Evolutionary conservation across 1,140 invertebrate species (phyloP).

Genomic region (Trypoxylus dichotomus): DNA sequence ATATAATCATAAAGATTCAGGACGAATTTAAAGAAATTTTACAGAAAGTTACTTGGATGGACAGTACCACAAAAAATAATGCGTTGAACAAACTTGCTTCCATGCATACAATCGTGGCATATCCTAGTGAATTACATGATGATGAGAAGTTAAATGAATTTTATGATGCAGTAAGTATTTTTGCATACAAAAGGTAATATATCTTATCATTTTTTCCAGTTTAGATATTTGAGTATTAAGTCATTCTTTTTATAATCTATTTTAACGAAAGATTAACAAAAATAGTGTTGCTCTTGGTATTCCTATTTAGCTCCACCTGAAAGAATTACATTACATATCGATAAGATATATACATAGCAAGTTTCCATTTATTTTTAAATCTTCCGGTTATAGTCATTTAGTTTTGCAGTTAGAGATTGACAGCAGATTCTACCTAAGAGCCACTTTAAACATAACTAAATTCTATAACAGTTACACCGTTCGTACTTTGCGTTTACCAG

Average conservation of each 20-base stretch:
- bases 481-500: conserved; percentile 60
- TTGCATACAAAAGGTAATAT: not conserved
- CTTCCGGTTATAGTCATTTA: not conserved
- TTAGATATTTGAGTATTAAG: too few species aligned
- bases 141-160: conserved; percentile 58
- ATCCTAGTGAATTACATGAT: conserved; percentile 62
- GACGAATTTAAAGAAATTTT: conserved; percentile 58
- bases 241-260: too few species aligned
- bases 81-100: conserved; percentile 60
- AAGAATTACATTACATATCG: too few species aligned
- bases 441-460: conserved; percentile 62
- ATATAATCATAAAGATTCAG: conserved; percentile 68
- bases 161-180: conserved; percentile 45
- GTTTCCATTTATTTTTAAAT: too few species aligned
- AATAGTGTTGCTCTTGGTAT: too few species aligned
- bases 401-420: conserved; percentile 60
- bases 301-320: too few species aligned
- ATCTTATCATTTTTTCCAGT: conserved; percentile 32
- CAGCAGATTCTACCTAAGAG: conserved; percentile 59
- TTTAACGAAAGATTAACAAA: too few species aligned
- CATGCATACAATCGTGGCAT: conserved; percentile 60
- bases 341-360: too few species aligned
- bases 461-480: conserved; percentile 64
- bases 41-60: conserved; percentile 62
- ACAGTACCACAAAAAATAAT: conserved; percentile 61